These are phyloP conservation scores for Leptoclinus maculatus DNA, from an alignment of 2,797 vertebrate genomes.

Conservation along the genomic window DNA sequence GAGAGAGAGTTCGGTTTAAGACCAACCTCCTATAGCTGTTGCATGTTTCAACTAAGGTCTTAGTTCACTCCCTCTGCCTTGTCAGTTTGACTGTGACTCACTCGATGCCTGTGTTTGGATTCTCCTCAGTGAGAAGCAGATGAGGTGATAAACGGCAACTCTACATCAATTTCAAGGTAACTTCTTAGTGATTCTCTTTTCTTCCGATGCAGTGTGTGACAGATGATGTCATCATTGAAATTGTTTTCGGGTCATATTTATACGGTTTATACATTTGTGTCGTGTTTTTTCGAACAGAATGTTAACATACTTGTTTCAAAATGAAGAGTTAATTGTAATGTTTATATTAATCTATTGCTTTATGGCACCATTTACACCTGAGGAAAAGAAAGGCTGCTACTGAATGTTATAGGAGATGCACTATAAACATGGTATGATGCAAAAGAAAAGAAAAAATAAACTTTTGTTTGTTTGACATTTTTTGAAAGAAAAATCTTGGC, in stretches of 20 bases:
- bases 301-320: background rate
- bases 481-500: background rate
- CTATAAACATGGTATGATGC: background rate
- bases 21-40: constrained; percentile 68
- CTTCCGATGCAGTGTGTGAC: background rate
- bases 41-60: constrained; percentile 67
- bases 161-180: constrained; percentile 66
- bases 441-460: background rate
- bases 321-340: background rate
- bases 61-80: constrained; percentile 50
- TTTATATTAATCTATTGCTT: background rate
- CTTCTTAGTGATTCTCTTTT: constrained; percentile 1
- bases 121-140: constrained; percentile 57
- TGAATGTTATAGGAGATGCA: background rate
- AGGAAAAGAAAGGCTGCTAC: background rate
- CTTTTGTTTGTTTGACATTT: background rate
- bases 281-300: background rate
- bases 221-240: background rate
- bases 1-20: constrained; percentile 33
- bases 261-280: background rate
- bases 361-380: background rate
- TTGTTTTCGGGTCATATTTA: background rate
- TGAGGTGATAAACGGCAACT: constrained; percentile 36
- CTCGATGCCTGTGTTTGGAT: constrained; percentile 58
- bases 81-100: constrained; percentile 65